phyloP scores from a whole-genome alignment of 1,140 invertebrate species.

The Aphis gossypii region DNA sequence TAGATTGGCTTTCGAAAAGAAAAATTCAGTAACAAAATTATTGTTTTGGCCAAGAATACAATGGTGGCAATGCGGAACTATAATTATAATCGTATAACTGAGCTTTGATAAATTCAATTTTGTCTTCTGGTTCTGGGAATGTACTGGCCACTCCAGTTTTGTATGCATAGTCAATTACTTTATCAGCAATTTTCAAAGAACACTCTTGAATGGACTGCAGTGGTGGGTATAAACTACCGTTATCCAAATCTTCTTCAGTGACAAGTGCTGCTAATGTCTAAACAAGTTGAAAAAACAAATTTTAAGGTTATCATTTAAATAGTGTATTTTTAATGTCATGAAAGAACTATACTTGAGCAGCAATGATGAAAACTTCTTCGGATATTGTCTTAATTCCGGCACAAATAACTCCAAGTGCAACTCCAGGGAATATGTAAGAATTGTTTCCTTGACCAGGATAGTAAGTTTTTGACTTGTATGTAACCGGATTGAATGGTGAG shows the following conservation, averaged over 20 bases:
- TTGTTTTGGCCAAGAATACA: slow-evolving; percentile 71
- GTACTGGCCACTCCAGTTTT: slow-evolving; percentile 77
- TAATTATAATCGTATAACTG: slow-evolving; percentile 83
- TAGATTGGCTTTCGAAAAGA: not conserved
- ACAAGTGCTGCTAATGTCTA: slow-evolving; percentile 81
- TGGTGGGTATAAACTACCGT: slow-evolving; percentile 95
- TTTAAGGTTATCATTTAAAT: not conserved
- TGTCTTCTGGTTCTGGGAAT: slow-evolving; percentile 79
- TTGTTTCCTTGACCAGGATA: slow-evolving; percentile 95
- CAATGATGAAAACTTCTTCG: slow-evolving; percentile 87
- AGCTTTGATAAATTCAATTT: slow-evolving; percentile 77
- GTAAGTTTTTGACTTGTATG: slow-evolving; percentile 77
- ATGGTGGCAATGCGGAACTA: slow-evolving; percentile 69
- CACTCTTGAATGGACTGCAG: slow-evolving; percentile 86
- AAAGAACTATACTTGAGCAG: slow-evolving; percentile 73
- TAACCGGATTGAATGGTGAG: slow-evolving; percentile 87
- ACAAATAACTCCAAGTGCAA: slow-evolving; percentile 85
- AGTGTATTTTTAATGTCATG: not conserved
- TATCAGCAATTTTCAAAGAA: slow-evolving; percentile 85
- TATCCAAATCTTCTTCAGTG: slow-evolving; percentile 78
- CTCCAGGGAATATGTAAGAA: slow-evolving; percentile 95
- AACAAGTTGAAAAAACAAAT: not conserved
- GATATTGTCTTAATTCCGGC: slow-evolving; percentile 84
- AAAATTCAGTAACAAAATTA: slow-evolving; percentile 1
- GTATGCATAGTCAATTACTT: slow-evolving; percentile 89